Evolutionary conservation across 2,797 vertebrate species (phyloP).

Genomic region (Hemibagrus guttatus): DNA sequence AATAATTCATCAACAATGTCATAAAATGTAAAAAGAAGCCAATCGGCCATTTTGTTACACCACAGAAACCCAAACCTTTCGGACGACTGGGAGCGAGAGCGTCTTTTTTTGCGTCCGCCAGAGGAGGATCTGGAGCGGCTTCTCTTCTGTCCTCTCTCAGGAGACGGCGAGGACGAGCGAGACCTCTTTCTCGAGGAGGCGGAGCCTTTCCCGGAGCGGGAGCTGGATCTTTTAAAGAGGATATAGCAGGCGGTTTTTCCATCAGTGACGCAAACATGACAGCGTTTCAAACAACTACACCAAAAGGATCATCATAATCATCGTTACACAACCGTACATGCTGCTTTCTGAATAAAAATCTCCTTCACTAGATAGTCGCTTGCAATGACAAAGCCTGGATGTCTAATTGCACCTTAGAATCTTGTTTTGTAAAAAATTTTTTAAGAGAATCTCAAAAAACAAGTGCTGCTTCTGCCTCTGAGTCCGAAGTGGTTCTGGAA

Average conservation of each 20-base stretch:
- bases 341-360: background rate
- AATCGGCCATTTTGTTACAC: slow-evolving; percentile 83
- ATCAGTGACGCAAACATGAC: slow-evolving; percentile 62
- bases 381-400: background rate
- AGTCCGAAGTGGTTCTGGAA: slow-evolving; percentile 55
- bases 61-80: slow-evolving; percentile 99
- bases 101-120: slow-evolving; percentile 96
- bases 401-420: background rate
- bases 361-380: background rate
- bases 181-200: slow-evolving; percentile 93
- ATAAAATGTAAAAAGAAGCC: slow-evolving; percentile 61
- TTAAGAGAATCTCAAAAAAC: too few relatives aligned
- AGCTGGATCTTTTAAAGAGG: slow-evolving; percentile 93
- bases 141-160: slow-evolving; percentile 91
- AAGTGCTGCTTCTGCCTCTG: slow-evolving; percentile 17
- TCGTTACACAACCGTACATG: slow-evolving; percentile 1
- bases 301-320: background rate
- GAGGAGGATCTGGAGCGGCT: slow-evolving; percentile 98
- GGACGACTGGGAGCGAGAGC: slow-evolving; percentile 97
- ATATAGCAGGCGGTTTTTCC: slow-evolving; percentile 76
- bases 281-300: slow-evolving; percentile 8
- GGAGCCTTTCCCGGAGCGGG: slow-evolving; percentile 96
- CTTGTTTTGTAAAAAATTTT: too few relatives aligned
- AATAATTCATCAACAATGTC: slow-evolving; percentile 25
- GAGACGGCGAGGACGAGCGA: slow-evolving; percentile 88